Base-by-base conservation (phyloP, 1,140 invertebrate species). In the Zaprionus camerounensis region DNA sequence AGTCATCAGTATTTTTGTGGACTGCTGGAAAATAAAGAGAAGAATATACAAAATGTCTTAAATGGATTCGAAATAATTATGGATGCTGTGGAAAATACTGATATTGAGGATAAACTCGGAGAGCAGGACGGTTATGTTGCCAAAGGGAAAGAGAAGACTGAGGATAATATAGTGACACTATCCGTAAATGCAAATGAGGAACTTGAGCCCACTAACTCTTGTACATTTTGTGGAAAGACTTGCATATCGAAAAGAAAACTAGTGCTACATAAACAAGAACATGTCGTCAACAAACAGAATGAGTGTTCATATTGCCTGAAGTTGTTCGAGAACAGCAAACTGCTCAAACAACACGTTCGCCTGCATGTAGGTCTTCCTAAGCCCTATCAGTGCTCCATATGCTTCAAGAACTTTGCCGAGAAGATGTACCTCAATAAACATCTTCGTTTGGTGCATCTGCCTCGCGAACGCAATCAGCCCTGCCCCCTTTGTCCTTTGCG, bases 1-100 rank as follows among this genome's bases (percentile, higher is more conserved):
- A 67, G 71, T 46, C 64, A 73, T 4, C 9, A 61, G 12, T 26
- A 68, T 9, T 73, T 73, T 2, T 55, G 34, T 5, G 7, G 24
- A 11, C 26, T 68, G 26, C 20, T 64, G 13, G 15, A 64, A 11
- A 46, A 13, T 22, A 46, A 62, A 6, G 15, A 36, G 9, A 15
- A 12, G 49, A 34, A 36, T 13, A 28, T 24, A 26, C 46, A 22
- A 15, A 11, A 49, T 12, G 9, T 4, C 46, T 49, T 20, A 12
- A n/a, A n/a, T n/a, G 17, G 46, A 20, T 49, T 49, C 46, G 11
- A 49, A 49, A 49, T 49, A 11, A 49, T 20, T 3, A 49, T 49
- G 46, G 17, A 49, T 22, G 46, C 46, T 12, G 46, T 49, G 7
- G 9, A 49, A 12, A 12, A 12, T 22, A 17, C 13, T n/a, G 5